Evolutionary conservation across 2,113 vertebrate genomes (phyloP).

Genomic region (Mobula hypostoma): DNA sequence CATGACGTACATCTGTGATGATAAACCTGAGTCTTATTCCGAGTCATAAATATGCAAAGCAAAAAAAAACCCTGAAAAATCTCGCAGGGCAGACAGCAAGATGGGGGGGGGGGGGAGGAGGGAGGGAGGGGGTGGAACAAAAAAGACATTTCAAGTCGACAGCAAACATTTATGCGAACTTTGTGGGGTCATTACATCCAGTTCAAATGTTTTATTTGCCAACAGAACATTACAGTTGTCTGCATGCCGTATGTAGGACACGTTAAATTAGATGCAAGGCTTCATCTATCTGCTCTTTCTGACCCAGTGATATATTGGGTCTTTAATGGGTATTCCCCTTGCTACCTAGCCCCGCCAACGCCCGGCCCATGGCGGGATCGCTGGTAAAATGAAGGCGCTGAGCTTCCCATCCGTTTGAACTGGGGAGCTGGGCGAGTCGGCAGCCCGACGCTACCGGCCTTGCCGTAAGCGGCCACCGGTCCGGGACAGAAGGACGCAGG

Average conservation of each 20-base stretch:
- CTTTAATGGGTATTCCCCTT: no score
- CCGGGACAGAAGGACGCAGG: no score
- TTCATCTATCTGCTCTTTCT: no score
- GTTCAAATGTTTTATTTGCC: not conserved
- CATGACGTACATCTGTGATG: no score
- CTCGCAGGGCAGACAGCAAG: no score
- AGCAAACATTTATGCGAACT: not conserved
- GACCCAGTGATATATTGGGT: no score
- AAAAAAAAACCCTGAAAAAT: no score
- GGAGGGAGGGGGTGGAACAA: no score
- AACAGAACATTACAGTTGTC: not conserved
- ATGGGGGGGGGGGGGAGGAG: no score
- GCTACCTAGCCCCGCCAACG: not conserved
- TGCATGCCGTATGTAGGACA: not conserved
- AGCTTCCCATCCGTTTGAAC: not conserved
- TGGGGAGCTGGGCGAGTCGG: not conserved
- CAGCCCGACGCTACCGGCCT: not conserved
- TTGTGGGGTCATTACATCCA: not conserved
- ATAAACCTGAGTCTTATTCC: no score
- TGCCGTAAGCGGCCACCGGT: not conserved
- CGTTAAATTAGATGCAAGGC: no score
- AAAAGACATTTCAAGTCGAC: no score
- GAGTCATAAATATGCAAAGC: not conserved
- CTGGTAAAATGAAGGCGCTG: not conserved
- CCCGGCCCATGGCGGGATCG: not conserved